Evolutionary conservation across 2,113 vertebrate genomes (phyloP).

Genomic region (Gymnobelideus leadbeateri): DNA sequence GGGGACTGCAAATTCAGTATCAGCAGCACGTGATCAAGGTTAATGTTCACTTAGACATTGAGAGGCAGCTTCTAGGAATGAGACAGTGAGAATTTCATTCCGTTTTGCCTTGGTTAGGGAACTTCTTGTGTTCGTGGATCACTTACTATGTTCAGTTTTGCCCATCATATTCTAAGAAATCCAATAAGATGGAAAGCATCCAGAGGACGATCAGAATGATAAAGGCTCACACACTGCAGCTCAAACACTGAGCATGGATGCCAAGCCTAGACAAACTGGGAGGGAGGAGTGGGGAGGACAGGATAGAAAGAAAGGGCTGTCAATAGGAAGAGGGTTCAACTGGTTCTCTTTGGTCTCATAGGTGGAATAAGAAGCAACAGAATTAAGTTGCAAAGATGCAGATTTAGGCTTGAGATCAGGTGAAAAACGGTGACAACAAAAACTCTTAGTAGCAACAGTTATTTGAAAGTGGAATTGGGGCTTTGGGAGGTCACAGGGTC

Average conservation of each 20-base stretch:
- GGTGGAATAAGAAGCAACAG: background rate
- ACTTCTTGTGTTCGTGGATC: background rate
- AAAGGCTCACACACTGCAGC: background rate
- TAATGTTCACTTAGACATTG: background rate
- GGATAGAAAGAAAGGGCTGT: background rate
- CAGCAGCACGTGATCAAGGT: background rate
- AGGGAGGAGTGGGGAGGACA: background rate
- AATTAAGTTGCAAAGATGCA: background rate
- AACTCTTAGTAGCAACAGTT: background rate
- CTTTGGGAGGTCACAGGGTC: background rate
- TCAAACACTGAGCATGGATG: background rate
- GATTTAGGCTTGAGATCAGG: background rate
- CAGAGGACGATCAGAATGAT: background rate
- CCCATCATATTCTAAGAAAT: background rate
- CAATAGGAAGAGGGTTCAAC: background rate
- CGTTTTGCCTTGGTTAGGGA: background rate
- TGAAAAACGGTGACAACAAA: background rate
- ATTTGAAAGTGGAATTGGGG: background rate
- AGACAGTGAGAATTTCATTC: background rate
- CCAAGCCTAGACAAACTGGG: background rate
- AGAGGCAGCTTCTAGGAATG: background rate
- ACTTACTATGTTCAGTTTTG: background rate
- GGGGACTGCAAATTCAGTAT: background rate
- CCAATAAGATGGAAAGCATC: background rate
- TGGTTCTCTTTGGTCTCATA: background rate